Evolutionary conservation across 2,888 invertebrate species (phyloP).

Genomic region (Ochropacha duplaris): DNA sequence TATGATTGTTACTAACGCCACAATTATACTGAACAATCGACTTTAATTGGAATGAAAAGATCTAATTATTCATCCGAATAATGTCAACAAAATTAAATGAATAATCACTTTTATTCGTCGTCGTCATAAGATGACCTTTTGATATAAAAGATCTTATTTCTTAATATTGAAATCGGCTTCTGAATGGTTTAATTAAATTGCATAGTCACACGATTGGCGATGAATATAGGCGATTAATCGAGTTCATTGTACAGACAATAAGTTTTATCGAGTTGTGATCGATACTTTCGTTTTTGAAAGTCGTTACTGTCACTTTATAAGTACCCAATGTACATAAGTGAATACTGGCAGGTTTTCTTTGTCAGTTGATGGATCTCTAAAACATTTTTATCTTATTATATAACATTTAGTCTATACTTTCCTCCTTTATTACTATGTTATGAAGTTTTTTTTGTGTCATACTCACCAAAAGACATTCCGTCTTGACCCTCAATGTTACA

Average conservation of each 20-base stretch:
- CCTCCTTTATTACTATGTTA: no score
- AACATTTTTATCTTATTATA: no score
- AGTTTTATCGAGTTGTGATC: constrained; percentile 21
- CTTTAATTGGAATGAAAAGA: not conserved
- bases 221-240: constrained; percentile 33
- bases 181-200: constrained; percentile 21
- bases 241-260: constrained; percentile 32
- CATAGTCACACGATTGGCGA: constrained; percentile 11
- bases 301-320: constrained; percentile 6
- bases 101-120: not conserved
- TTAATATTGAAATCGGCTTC: constrained; percentile 16
- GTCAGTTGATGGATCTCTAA: not conserved
- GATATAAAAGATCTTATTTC: constrained; percentile 16
- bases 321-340: not conserved
- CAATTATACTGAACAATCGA: not conserved
- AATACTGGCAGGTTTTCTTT: not conserved
- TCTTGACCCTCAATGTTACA: not conserved
- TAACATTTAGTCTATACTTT: no score
- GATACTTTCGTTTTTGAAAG: constrained; percentile 28
- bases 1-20: not conserved
- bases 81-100: not conserved
- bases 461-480: not conserved
- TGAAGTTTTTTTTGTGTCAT: no score
- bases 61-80: not conserved
- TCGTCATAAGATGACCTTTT: not conserved